Evolutionary conservation across 1,140 invertebrate species (phyloP), one percentile per base, ranked within the genome.

Genomic region (Stegodyphus mimosarum): DNA sequence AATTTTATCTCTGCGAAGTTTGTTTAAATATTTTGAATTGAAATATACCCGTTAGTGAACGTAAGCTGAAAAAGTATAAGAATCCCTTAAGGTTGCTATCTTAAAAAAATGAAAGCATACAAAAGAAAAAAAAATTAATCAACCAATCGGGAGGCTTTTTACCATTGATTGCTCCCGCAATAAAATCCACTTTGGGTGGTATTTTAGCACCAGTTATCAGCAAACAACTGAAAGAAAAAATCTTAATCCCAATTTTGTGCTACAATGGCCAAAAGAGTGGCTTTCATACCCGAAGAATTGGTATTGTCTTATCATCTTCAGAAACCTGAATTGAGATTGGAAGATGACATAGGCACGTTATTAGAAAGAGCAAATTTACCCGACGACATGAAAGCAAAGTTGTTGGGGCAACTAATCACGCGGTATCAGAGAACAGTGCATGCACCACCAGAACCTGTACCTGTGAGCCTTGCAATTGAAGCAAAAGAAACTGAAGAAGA

Each of bases 51-150:
- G n/a, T 75, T 13, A 48, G 53, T n/a, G 17, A 48, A 9, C 48
- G 75, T 66, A 74, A 83, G 69, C n/a, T 83, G 49, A 52, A 51
- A n/a, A 83, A 83, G 75, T 83, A 74, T 48, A 75, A 83, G 70
- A 49, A 11, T 0, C 17, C 55, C 6, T 71, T 83, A 49, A 64
- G 80, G 67, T 53, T 71, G 70, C 15, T 55, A 11, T 11, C 52
- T 6, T 53, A 55, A 9, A 53, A 74, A 53, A n/a, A n/a, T n/a
- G n/a, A n/a, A 13, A 60, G 72, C 18, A 53, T 74, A 50, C 53
- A 9, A 63, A 33, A 3, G 6, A 70, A 17, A 9, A 71, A 73
- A 10, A 81, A 63, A n/a, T 50, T 33, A 7, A 9, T 63, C 18
- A 81, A 72, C n/a, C 67, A 81, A 81, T 66, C n/a, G 5, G 69